Evolutionary conservation across 2,797 vertebrate genomes (phyloP), one percentile per base, ranked within the genome.

Genomic region (Hipposideros larvatus): DNA sequence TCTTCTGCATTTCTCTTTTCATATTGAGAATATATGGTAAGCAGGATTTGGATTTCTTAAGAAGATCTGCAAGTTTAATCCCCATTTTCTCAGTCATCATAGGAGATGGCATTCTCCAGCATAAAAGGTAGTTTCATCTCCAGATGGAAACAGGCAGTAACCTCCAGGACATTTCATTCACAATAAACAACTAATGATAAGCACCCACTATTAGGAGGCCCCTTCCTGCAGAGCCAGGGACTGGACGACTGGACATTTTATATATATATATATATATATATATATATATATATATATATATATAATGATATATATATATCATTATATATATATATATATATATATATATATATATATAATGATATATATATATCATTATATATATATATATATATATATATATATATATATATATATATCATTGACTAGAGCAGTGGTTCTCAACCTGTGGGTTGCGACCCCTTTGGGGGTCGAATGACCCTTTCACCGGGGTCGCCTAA

Each of bases 1-100:
- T 88, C 43, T 82, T 7, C 51, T 92, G 0, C 59, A 59, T 63
- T 88, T 95, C 19, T 95, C 11, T 92, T 46, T 34, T 65, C 4
- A 85, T 51, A 85, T 31, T 80, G 41, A 92, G 11, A 9, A 43
- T 51, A 51, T 51, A 51, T 91, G 48, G 71, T 22, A 96, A 93
- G 14, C 86, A 87, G 5, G 26, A 95, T 87, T 95, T 34, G 57
- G 13, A 61, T 26, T 94, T 96, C 77, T 55, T 11, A 79, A 90
- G 24, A 87, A 91, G 18, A 73, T 79, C 74, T 78, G 53, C 71
- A 71, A 66, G 2, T 74, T 96, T 92, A 91, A 51, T 86, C 4
- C 2, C 87, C 34, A 3, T 41, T 61, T 21, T 80, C 88, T 92
- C 79, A 95, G 10, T 91, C 3, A 75, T 74, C 46, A 34, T 21